Base-by-base conservation (phyloP, 2,888 invertebrate species). In the Apamea monoglypha region DNA sequence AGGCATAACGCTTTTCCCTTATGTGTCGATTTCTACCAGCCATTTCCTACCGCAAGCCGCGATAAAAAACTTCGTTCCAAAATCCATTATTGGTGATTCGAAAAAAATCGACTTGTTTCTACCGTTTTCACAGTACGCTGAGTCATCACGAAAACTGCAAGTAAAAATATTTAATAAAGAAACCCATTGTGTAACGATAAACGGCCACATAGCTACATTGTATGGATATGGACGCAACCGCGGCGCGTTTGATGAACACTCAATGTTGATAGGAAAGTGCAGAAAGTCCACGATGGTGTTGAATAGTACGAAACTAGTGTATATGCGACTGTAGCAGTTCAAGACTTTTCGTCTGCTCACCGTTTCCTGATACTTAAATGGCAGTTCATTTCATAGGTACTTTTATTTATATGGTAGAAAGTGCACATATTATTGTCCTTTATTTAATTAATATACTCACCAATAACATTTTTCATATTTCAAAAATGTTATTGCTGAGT, bases 171-270 rank as follows among this genome's bases (percentile, higher is more conserved):
- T 64, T 12, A 64, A 64, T 64, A 21, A 64, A 66, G 25, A 25
- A 56, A 25, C 25, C 25, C 25, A 25, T 56, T 56, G 56, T 59
- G 29, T 61, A 16, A 61, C 16, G 16, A 29, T 61, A 61, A 61
- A 61, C 7, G 61, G 18, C 29, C 18, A 18, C 7, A 29, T 29
- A 29, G 18, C 12, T 44, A 21, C 7, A 44, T 29, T 18, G 29
- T 29, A 12, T 29, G n/a, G 21, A 10, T 40, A n/a, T 2, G n/a
- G 18, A 74, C n/a, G n/a, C 36, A 29, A 29, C 50, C n/a, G 74
- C 74, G 74, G 50, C 6, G 29, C 50, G 36, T 50, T 50, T 74
- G 50, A 74, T 74, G 29, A 47, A 29, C 29, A 29, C 21, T 21
- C 7, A n/a, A 47, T 21, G 29, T 44, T 21, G 7, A 21, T 29